Percentiles rank a stretch among this genome's conserved stretches.
phyloP scores from a whole-genome alignment of 2,888 invertebrate species.

The Hemithea aestivaria region DNA sequence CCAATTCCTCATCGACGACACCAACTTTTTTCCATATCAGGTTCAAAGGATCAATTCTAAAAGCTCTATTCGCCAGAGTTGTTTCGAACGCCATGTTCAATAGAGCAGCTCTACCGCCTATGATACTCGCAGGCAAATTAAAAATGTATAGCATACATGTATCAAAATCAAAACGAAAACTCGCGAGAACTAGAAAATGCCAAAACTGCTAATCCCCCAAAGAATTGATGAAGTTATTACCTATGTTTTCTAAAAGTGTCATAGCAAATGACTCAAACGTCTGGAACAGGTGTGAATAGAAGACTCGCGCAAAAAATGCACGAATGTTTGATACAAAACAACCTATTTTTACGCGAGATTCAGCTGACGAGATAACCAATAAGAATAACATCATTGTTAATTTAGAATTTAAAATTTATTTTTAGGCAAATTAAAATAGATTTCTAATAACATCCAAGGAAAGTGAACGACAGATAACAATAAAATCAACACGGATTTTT shows the following conservation, averaged over 20 bases:
- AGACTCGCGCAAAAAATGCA: not conserved
- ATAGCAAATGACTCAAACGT: too few relatives aligned
- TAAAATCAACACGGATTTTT: not conserved
- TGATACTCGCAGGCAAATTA: too few relatives aligned
- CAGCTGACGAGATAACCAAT: slow-evolving; percentile 12
- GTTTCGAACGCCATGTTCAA: too few relatives aligned
- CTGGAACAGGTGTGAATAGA: too few relatives aligned
- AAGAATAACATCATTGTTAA: slow-evolving; percentile 9
- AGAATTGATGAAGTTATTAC: too few relatives aligned
- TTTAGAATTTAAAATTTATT: slow-evolving; percentile 8
- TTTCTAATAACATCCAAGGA: slow-evolving; percentile 7
- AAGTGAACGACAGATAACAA: not conserved
- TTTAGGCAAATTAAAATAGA: slow-evolving; percentile 11
- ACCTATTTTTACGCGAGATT: slow-evolving; percentile 10
- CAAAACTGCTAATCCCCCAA: too few relatives aligned
- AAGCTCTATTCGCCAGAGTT: not conserved
- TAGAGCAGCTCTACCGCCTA: too few relatives aligned
- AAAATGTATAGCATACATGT: too few relatives aligned
- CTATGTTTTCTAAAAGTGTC: too few relatives aligned
- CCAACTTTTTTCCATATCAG: not conserved
- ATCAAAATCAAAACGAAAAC: too few relatives aligned
- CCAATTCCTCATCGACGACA: too few relatives aligned
- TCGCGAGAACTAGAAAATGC: too few relatives aligned
- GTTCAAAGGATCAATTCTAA: not conserved
- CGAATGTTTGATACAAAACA: slow-evolving; percentile 2